Base-by-base conservation (phyloP, 30 jellyfish, hydroid and myxozoan genomes). In the Pelagia noctiluca region DNA sequence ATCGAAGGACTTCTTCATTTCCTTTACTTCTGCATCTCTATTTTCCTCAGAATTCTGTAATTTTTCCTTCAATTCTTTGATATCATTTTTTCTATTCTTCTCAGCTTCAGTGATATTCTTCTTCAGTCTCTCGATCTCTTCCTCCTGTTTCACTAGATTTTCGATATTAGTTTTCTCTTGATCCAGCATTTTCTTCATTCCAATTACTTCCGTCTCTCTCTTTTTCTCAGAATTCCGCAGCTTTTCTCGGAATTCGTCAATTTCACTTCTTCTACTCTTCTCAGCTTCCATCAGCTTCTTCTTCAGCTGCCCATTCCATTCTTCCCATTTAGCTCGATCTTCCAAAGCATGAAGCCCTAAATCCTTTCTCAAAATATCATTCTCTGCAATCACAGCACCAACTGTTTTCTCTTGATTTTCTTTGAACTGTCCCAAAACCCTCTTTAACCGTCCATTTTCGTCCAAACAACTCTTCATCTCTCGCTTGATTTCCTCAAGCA, bases 361-460 rank as follows among this genome's bases (percentile, higher is more conserved):
- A 21, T 76, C 96, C 29, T 78, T 78, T 38, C 61, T 93, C 35
- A 94, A 77, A 49, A 33, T 90, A 21, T 84, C 96, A 52, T 89
- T 94, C 78, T 94, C 96, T 3, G 78, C 68, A 13, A 94, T 63
- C 62, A 89, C 97, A 47, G 90, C 94, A 26, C 88, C 91, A 42
- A 93, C 88, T 0, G 96, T 94, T 13, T 52, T 52, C 47, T 94
- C 96, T 35, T 94, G 96, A 67, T 89, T 76, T 26, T 88, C 93
- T 65, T 65, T 85, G 50, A 91, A 38, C 64, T 75, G 85, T 35
- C 69, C 71, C 73, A 94, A 78, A 13, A 94, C 29, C 12, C 75
- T 68, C 53, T 66, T 88, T 71, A 94, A 60, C 52, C 74, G 70
- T 24, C 69, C 81, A 46, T 84, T 88, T 68, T 94, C 99, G 49